phyloP scores from a whole-genome alignment of 2,113 vertebrate genomes.

The Spermophilus dauricus region DNA sequence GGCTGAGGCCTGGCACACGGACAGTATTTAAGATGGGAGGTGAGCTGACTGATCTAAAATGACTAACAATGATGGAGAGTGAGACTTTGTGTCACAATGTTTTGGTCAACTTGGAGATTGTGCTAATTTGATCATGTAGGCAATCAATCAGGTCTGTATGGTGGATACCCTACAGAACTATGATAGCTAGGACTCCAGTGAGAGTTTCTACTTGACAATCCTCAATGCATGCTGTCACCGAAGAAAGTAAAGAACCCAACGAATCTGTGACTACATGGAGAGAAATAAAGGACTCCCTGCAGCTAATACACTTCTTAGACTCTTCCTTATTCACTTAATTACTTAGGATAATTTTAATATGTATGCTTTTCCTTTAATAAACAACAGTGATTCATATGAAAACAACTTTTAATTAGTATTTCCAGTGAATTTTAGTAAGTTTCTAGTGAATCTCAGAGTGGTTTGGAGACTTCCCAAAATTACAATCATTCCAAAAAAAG shows the following conservation, averaged over 20 bases:
- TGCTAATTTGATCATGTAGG: not conserved
- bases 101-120: not conserved
- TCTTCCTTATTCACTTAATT: not conserved
- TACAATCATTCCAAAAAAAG: not conserved
- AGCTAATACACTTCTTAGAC: not conserved
- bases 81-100: no score
- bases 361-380: not conserved
- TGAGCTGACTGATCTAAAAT: not conserved
- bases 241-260: not conserved
- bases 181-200: not conserved
- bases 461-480: not conserved
- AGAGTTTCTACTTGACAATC: not conserved
- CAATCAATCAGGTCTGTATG: not conserved
- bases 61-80: not conserved
- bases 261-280: not conserved
- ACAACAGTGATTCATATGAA: not conserved
- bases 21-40: no score
- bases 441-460: not conserved
- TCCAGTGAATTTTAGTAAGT: no score
- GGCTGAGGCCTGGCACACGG: not conserved
- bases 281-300: not conserved
- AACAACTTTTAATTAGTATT: no score
- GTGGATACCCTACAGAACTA: no score
- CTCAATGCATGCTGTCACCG: not conserved
- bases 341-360: not conserved